Conservation (phyloP, 2,113 vertebrate species). For the Forbesichthys papilliferus region DNA sequence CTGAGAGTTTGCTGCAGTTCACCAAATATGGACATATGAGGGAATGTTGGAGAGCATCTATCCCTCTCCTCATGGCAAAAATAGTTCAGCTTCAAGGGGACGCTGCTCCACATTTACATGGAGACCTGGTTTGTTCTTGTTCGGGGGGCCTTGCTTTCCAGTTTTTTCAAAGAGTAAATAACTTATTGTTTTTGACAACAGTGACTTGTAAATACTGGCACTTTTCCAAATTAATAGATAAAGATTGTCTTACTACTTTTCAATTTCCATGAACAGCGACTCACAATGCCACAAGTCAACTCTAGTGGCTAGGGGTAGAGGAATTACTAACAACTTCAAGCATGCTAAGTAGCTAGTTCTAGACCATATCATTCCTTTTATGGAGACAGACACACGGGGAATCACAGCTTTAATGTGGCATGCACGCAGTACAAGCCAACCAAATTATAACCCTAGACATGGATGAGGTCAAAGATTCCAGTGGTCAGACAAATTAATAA, state of each 20-base stretch:
- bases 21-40: constrained; percentile 82
- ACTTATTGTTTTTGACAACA: no score
- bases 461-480: constrained; percentile 15
- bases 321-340: constrained; percentile 18
- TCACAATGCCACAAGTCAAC: no score
- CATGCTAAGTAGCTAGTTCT: background rate
- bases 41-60: constrained; percentile 75
- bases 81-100: constrained; percentile 52
- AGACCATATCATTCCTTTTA: constrained; percentile 15
- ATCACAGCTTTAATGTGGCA: constrained; percentile 1
- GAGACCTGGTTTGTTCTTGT: constrained; percentile 35
- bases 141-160: background rate
- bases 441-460: background rate
- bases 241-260: background rate
- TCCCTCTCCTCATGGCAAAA: constrained; percentile 53
- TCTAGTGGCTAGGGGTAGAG: background rate
- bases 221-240: background rate
- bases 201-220: background rate
- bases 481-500: background rate
- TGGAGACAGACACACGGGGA: background rate
- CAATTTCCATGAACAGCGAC: background rate
- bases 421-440: background rate
- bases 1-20: constrained; percentile 63
- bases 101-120: constrained; percentile 32
- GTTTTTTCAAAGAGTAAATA: background rate